Evolutionary conservation across 2,888 invertebrate species (phyloP).

Genomic region (Melanophora roralis): DNA sequence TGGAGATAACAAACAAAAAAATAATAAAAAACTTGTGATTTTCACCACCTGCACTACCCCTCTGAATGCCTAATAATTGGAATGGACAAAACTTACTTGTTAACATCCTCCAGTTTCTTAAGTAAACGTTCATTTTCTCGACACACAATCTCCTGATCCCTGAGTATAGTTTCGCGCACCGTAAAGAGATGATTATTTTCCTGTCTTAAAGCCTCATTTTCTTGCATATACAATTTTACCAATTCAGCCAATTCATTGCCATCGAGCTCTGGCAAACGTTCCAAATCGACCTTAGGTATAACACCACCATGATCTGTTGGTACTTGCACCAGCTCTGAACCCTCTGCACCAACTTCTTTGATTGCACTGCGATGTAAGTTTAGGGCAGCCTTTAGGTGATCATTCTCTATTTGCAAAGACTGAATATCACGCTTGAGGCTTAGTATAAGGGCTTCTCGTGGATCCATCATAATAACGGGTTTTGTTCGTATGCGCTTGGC

Average conservation of each 20-base stretch:
- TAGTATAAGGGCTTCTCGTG: conserved; percentile 92
- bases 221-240: conserved; percentile 89
- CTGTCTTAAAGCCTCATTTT: conserved; percentile 86
- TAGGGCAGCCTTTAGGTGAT: conserved; percentile 87
- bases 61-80: not conserved
- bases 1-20: too few species aligned
- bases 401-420: conserved; percentile 91
- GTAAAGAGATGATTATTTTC: conserved; percentile 92
- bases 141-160: conserved; percentile 93
- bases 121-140: conserved; percentile 92
- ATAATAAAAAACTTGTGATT: too few species aligned
- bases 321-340: conserved; percentile 38
- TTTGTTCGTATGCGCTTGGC: conserved; percentile 95
- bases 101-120: conserved; percentile 92
- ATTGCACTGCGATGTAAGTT: conserved; percentile 81
- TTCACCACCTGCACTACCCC: not conserved
- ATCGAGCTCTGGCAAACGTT: conserved; percentile 85
- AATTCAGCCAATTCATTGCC: conserved; percentile 89
- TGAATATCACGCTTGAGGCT: conserved; percentile 92
- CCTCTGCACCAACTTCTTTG: conserved; percentile 54
- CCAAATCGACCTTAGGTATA: conserved; percentile 83
- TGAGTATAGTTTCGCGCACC: conserved; percentile 86
- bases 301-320: conserved; percentile 61
- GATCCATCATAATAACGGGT: conserved; percentile 96
- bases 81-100: conserved; percentile 82